Percentiles rank a stretch among this genome's conserved stretches.
phyloP scores from a whole-genome alignment of 2,113 vertebrate genomes.

The Cyprinodon brontotheroides region DNA sequence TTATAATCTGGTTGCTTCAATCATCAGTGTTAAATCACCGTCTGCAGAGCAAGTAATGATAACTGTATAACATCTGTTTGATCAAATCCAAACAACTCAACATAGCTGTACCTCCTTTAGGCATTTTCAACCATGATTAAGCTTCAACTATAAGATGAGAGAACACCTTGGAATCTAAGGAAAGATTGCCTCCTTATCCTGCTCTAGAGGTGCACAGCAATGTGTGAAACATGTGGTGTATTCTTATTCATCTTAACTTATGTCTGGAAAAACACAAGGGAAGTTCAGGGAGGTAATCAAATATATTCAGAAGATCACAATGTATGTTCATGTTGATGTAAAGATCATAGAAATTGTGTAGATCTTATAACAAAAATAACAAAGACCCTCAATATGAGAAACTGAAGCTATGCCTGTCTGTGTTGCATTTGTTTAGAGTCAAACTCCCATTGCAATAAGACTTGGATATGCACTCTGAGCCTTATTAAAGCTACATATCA shows the following conservation, averaged over 20 bases:
- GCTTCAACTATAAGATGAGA: slow-evolving; percentile 1
- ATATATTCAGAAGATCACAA: not conserved
- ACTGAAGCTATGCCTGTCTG: slow-evolving; percentile 45
- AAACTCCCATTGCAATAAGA: slow-evolving; percentile 51
- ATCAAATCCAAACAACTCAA: slow-evolving; percentile 27
- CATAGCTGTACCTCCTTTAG: slow-evolving; percentile 15
- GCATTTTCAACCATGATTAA: slow-evolving; percentile 17
- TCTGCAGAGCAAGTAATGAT: slow-evolving; percentile 47
- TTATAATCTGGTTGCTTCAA: not conserved
- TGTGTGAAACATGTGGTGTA: slow-evolving; percentile 52
- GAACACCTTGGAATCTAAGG: not conserved
- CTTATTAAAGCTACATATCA: slow-evolving; percentile 67
- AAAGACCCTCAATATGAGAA: slow-evolving; percentile 40
- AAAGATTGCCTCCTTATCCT: not conserved
- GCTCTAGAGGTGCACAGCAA: not conserved
- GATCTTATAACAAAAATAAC: slow-evolving; percentile 36
- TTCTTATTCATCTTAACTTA: slow-evolving; percentile 59
- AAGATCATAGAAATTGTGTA: slow-evolving; percentile 13
- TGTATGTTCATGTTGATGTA: not conserved
- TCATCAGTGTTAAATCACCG: not conserved
- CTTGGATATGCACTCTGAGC: slow-evolving; percentile 54
- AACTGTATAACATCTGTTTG: slow-evolving; percentile 13
- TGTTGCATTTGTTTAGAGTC: slow-evolving; percentile 72
- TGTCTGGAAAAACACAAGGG: slow-evolving; percentile 66
- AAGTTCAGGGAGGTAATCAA: not conserved